phyloP scores from a whole-genome alignment of 2,797 vertebrate genomes.

The Coilia nasus region DNA sequence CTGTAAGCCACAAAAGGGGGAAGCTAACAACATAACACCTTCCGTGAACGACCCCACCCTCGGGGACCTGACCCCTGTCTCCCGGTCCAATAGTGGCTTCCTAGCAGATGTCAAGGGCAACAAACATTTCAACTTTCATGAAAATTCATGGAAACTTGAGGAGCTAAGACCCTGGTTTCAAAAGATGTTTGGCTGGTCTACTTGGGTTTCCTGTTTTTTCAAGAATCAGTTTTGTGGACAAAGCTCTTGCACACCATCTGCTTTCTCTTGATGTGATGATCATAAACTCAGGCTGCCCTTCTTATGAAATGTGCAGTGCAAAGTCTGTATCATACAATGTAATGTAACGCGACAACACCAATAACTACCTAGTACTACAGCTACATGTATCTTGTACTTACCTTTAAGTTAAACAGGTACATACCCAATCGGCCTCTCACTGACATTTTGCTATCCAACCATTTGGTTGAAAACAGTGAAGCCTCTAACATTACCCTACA shows the following conservation, averaged over 20 bases:
- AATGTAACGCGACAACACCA: too few relatives aligned
- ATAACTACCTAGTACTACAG: too few relatives aligned
- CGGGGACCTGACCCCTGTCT: not conserved
- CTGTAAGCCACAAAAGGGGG: not conserved
- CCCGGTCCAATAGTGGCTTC: not conserved
- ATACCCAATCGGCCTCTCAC: too few relatives aligned
- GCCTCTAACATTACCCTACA: too few relatives aligned
- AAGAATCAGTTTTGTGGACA: not conserved
- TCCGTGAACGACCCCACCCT: not conserved
- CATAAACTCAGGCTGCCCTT: not conserved
- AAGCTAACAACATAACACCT: not conserved
- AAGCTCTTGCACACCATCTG: not conserved
- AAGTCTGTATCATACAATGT: not conserved
- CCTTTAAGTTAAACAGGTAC: too few relatives aligned
- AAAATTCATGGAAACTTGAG: constrained; percentile 16
- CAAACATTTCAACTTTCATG: constrained; percentile 13
- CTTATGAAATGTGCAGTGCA: not conserved
- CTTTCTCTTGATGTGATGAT: constrained; percentile 20
- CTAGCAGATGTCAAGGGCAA: constrained; percentile 7
- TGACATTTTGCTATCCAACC: too few relatives aligned
- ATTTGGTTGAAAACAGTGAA: too few relatives aligned
- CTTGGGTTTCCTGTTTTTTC: not conserved
- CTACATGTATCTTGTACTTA: too few relatives aligned
- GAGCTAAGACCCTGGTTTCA: not conserved
- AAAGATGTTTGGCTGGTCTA: not conserved